These are phyloP conservation scores for Caloenas nicobarica DNA, from an alignment of 2,113 vertebrate species.

Conservation along the genomic window DNA sequence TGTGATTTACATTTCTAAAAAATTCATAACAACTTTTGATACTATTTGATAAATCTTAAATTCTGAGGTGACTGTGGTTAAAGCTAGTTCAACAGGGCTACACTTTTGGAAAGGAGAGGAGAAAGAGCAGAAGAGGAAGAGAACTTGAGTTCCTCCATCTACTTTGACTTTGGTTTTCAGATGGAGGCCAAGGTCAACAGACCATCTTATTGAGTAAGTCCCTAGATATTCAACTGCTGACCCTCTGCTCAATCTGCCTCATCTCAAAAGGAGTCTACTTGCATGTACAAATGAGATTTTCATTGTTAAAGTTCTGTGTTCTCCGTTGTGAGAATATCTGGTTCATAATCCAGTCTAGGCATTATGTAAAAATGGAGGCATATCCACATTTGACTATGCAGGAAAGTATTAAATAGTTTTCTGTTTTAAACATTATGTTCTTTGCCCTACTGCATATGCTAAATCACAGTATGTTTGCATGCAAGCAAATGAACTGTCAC, in stretches of 20 bases:
- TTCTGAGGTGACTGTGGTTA: neutral
- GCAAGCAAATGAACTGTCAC: neutral
- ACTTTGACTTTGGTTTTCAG: neutral
- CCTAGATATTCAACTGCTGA: neutral
- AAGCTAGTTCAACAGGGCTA: neutral
- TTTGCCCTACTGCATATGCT: neutral
- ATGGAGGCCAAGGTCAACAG: neutral
- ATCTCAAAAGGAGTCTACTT: neutral
- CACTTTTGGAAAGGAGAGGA: neutral
- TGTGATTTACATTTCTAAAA: neutral
- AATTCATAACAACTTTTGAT: neutral
- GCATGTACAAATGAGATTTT: neutral
- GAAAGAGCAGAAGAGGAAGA: neutral
- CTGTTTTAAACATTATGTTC: neutral
- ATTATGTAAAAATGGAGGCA: neutral
- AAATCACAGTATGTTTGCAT: neutral
- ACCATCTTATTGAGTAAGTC: neutral
- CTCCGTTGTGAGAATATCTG: neutral
- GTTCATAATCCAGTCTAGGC: neutral
- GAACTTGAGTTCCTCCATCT: neutral
- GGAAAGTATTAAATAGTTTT: neutral
- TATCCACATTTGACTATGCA: neutral
- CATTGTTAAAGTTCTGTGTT: neutral
- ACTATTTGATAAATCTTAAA: neutral
- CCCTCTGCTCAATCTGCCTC: neutral